Percentiles rank a stretch among this genome's conserved stretches.
Conservation (phyloP, 1,140 invertebrate genomes). For the Hycleus phaleratus region DNA sequence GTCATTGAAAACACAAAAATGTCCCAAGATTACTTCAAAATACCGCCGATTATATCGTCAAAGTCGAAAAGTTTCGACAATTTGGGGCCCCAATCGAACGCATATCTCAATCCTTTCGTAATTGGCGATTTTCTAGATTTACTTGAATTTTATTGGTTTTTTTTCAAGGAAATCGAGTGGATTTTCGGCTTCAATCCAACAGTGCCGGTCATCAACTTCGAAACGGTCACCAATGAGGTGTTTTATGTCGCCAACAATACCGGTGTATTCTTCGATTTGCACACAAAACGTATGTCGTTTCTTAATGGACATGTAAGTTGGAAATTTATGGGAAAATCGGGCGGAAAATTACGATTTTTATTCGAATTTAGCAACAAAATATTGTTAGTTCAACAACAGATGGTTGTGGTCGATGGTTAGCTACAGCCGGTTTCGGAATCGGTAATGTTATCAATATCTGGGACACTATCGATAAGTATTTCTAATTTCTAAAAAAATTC, state of each 20-base stretch:
- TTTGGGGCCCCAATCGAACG: neutral
- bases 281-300: slow-evolving; percentile 43
- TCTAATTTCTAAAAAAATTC: no score
- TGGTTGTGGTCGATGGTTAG: slow-evolving; percentile 44
- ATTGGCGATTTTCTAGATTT: neutral
- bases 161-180: slow-evolving; percentile 1
- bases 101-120: slow-evolving; percentile 1
- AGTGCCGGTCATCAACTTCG: slow-evolving; percentile 43
- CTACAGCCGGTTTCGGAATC: slow-evolving; percentile 46
- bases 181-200: slow-evolving; percentile 4
- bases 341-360: no score
- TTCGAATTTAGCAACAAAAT: slow-evolving; percentile 24
- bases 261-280: slow-evolving; percentile 48
- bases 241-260: slow-evolving; percentile 49
- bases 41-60: no score
- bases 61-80: no score
- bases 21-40: no score
- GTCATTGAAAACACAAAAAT: no score
- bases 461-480: slow-evolving; percentile 42
- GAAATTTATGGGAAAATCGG: no score
- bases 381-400: slow-evolving; percentile 40
- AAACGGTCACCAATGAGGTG: slow-evolving; percentile 32
- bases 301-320: slow-evolving; percentile 50
- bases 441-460: slow-evolving; percentile 50
- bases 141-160: neutral